These are phyloP conservation scores for Seriola dumerili DNA, from an alignment of 2,113 vertebrate species.

Conservation along the genomic window DNA sequence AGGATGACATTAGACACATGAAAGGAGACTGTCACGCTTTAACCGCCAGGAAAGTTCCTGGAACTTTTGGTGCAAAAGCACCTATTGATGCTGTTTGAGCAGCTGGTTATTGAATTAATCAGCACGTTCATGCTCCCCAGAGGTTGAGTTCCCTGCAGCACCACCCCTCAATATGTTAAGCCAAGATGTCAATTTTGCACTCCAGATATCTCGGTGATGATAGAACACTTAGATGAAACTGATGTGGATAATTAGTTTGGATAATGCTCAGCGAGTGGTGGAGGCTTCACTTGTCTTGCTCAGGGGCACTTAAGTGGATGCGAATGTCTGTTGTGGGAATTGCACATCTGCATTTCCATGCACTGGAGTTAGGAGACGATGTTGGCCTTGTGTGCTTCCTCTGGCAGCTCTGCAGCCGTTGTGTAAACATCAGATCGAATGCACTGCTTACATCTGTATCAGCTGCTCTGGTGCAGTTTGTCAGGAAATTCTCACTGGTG, in stretches of 20 bases:
- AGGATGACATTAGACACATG: not conserved
- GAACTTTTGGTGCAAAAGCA: too few species aligned
- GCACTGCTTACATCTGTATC: constrained; percentile 33
- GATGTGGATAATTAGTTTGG: not conserved
- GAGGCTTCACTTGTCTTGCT: not conserved
- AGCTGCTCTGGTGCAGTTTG: constrained; percentile 27
- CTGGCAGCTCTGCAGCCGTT: constrained; percentile 1
- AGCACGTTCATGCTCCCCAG: not conserved
- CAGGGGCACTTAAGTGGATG: not conserved
- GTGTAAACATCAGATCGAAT: constrained; percentile 18
- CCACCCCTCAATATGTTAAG: not conserved
- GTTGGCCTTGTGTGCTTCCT: constrained; percentile 17
- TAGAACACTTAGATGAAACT: not conserved
- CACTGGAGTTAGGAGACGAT: not conserved
- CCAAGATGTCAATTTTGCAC: too few species aligned
- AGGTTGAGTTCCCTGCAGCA: not conserved
- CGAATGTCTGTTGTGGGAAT: constrained; percentile 15
- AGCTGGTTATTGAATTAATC: not conserved
- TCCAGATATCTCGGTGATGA: not conserved
- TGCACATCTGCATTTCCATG: constrained; percentile 33
- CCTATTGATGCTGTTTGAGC: not conserved
- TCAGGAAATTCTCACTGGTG: constrained; percentile 15
- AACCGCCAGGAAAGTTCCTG: too few species aligned
- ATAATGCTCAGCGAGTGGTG: not conserved
- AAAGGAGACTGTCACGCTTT: not conserved